Evolutionary conservation across 2,113 vertebrate genomes (phyloP).

Genomic region (Perca schrenkii): DNA sequence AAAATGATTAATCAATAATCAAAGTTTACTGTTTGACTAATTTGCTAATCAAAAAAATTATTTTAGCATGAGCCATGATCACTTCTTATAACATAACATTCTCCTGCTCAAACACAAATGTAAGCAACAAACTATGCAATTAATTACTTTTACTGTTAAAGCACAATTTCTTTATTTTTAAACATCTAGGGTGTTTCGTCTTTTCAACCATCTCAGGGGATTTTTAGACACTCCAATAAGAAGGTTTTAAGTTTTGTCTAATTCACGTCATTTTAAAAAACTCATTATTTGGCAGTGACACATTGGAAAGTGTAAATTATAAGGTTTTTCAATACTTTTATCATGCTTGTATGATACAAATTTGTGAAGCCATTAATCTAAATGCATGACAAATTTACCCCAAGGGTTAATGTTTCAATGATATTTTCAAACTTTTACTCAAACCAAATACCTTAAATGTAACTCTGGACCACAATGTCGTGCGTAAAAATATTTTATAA

Average conservation of each 20-base stretch:
- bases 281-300: no score
- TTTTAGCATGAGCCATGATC: neutral
- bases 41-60: neutral
- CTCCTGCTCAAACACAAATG: neutral
- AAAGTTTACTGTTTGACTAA: neutral
- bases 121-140: neutral
- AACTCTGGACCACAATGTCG: neutral
- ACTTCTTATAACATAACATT: neutral
- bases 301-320: no score
- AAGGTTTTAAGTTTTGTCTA: no score
- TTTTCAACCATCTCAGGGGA: no score
- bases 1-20: neutral
- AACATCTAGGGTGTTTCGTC: no score
- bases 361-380: no score
- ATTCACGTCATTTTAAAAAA: no score
- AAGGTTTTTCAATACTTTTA: no score
- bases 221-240: no score
- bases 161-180: neutral
- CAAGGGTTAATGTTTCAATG: neutral
- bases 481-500: neutral
- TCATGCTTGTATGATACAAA: no score
- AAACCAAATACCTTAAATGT: conserved; percentile 4
- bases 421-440: neutral
- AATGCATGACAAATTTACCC: no score
- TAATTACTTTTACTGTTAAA: neutral